Conservation (phyloP, 1,140 invertebrate genomes). For the Thaumetopoea pityocampa region DNA sequence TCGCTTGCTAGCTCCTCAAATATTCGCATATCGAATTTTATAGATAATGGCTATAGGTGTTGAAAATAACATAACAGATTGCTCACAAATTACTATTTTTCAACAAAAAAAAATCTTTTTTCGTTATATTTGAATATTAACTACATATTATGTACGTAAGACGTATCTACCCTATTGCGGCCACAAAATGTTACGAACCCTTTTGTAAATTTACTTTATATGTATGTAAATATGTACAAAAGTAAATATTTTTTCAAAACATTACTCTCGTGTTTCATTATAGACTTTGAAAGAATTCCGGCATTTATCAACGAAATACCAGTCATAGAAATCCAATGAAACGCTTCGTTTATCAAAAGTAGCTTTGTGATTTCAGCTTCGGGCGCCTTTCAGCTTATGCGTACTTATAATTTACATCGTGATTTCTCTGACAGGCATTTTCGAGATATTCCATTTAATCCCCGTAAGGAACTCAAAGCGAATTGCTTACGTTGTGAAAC, state of each 20-base stretch:
- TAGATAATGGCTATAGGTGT: constrained; percentile 16
- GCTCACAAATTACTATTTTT: constrained; percentile 16
- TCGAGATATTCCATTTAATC: constrained; percentile 23
- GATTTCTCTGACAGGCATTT: constrained; percentile 23
- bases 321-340: constrained; percentile 1
- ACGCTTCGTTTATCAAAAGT: constrained; percentile 13
- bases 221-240: constrained; percentile 56
- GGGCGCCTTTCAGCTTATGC: constrained; percentile 6
- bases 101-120: constrained; percentile 3
- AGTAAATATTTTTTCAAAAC: constrained; percentile 59
- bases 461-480: constrained; percentile 23
- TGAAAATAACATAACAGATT: constrained; percentile 15
- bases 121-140: constrained; percentile 3
- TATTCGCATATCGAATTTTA: no score
- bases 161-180: constrained; percentile 13
- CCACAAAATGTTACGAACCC: constrained; percentile 13
- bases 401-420: constrained; percentile 26
- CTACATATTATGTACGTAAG: constrained; percentile 9
- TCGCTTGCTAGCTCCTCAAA: no score
- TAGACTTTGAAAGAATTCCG: background rate
- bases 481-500: constrained; percentile 21
- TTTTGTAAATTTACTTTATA: constrained; percentile 24
- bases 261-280: constrained; percentile 18
- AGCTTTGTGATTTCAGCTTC: constrained; percentile 17
- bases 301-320: background rate